Evolutionary conservation across 2,797 vertebrate species (phyloP).

Genomic region (Bucorvus abyssinicus): DNA sequence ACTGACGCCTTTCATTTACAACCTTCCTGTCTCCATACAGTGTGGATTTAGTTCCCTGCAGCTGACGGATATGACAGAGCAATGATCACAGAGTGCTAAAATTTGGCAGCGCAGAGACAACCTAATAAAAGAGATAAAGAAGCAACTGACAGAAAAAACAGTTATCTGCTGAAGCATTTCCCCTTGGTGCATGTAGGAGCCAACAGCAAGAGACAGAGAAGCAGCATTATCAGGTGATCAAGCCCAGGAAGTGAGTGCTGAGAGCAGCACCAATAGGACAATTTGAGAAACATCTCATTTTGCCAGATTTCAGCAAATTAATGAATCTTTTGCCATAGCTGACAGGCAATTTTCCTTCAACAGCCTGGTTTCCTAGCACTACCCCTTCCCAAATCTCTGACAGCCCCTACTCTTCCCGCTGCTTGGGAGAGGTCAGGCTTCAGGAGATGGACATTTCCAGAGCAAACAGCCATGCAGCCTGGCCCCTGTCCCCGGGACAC

Average conservation of each 20-base stretch:
- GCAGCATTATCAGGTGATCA: neutral
- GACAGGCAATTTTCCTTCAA: neutral
- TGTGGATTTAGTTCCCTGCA: neutral
- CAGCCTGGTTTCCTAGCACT: neutral
- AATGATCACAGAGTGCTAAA: neutral
- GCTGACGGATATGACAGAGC: neutral
- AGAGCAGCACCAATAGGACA: neutral
- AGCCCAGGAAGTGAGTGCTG: neutral
- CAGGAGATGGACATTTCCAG: neutral
- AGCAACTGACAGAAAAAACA: neutral
- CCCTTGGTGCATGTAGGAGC: neutral
- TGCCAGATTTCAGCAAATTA: neutral
- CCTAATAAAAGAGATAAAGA: neutral
- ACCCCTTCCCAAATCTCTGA: neutral
- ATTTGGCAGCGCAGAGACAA: neutral
- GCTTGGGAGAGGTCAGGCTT: neutral
- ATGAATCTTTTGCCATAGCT: neutral
- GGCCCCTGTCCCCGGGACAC: rapidly evolving
- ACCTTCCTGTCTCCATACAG: neutral
- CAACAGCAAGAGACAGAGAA: neutral
- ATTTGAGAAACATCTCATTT: neutral
- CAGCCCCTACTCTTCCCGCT: rapidly evolving
- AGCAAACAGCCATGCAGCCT: neutral
- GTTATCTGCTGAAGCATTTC: neutral
- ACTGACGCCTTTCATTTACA: neutral